A percentile compares a stretch with the other conserved stretches of the same genome.
These are phyloP conservation scores for Eustalomyia histrio DNA, from an alignment of 2,888 invertebrate species.

Conservation along the genomic window DNA sequence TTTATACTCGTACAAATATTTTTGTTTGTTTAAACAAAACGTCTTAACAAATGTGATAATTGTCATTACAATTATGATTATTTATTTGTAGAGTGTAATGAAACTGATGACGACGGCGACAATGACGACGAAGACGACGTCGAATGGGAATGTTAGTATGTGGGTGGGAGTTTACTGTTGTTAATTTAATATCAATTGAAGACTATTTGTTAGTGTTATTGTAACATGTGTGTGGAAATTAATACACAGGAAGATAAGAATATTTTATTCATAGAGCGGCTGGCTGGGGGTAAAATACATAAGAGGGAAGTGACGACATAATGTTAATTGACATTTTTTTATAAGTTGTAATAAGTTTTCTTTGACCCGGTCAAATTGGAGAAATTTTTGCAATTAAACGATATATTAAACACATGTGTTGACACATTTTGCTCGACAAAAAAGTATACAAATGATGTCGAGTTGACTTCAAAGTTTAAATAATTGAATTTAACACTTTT, in stretches of 20 bases:
- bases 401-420: too few species aligned
- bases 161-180: slow-evolving; percentile 16
- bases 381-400: too few species aligned
- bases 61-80: slow-evolving; percentile 48
- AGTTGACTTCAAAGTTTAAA: too few species aligned
- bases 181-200: slow-evolving; percentile 50
- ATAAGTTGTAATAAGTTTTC: background rate
- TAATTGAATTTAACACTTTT: too few species aligned
- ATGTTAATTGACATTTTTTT: background rate
- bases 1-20: background rate
- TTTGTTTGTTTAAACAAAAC: slow-evolving; percentile 24
- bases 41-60: slow-evolving; percentile 57
- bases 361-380: background rate
- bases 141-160: background rate
- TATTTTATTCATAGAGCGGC: too few species aligned
- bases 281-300: background rate
- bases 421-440: too few species aligned
- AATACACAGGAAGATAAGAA: background rate
- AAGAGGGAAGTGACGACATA: background rate
- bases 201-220: slow-evolving; percentile 5
- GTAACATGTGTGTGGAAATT: background rate
- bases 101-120: background rate
- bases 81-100: slow-evolving; percentile 1
- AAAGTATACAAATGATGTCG: too few species aligned
- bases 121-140: background rate